phyloP scores from a whole-genome alignment of 2,113 vertebrate genomes.

The Lethenteron camtschaticum region DNA sequence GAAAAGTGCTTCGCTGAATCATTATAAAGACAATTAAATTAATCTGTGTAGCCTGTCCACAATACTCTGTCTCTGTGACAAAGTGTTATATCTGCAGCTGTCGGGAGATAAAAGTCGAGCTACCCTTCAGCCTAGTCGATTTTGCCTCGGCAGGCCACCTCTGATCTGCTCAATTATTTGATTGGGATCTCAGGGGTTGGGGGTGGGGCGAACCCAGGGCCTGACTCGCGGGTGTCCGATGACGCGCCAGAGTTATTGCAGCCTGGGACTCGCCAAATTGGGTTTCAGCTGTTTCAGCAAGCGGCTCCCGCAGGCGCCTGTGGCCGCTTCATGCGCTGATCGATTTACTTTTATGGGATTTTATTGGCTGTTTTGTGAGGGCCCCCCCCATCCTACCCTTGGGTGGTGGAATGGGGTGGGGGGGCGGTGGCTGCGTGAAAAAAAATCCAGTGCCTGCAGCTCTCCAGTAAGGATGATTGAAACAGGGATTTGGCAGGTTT shows the following conservation, averaged over 20 bases:
- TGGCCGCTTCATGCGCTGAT: not conserved
- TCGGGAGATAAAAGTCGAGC: not conserved
- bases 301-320: not conserved
- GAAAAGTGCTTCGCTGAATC: too few relatives aligned
- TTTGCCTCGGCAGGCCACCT: not conserved
- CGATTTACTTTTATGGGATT: slow-evolving; percentile 6
- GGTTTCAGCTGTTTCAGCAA: not conserved
- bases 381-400: not conserved
- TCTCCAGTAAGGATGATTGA: too few relatives aligned
- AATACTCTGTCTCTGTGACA: too few relatives aligned
- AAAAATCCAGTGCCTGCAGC: too few relatives aligned
- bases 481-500: too few relatives aligned
- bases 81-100: too few relatives aligned
- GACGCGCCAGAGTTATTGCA: not conserved
- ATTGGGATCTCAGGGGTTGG: not conserved
- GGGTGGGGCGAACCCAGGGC: not conserved
- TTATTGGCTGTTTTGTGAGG: slow-evolving; percentile 5
- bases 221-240: slow-evolving; percentile 3
- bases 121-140: slow-evolving; percentile 2
- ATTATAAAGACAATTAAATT: too few relatives aligned
- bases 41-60: too few relatives aligned
- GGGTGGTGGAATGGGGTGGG: too few relatives aligned
- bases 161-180: slow-evolving; percentile 3
- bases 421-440: too few relatives aligned
- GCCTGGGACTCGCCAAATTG: slow-evolving; percentile 3